A percentile compares a stretch with the other conserved stretches of the same genome.
These are phyloP conservation scores for Rhabdornis inornatus DNA, from an alignment of 2,113 vertebrate genomes.

Conservation along the genomic window DNA sequence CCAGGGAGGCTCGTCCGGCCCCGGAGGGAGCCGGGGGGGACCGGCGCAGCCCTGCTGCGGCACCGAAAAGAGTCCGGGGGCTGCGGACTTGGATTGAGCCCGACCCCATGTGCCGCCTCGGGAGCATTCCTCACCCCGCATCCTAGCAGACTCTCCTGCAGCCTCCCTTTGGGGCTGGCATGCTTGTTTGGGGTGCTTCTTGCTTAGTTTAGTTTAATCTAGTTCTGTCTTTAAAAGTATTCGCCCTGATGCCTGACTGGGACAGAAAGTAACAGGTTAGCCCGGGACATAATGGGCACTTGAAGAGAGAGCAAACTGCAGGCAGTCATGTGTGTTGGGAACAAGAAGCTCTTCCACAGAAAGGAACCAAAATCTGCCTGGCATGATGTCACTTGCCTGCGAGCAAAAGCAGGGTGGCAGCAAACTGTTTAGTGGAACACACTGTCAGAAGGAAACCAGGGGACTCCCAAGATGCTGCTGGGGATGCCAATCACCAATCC, in stretches of 20 bases:
- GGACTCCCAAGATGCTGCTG: accelerated
- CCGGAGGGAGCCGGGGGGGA: accelerated
- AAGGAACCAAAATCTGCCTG: accelerated
- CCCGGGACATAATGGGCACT: accelerated
- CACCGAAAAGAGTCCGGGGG: accelerated
- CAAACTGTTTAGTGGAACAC: background rate
- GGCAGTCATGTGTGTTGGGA: background rate
- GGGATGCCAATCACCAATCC: background rate
- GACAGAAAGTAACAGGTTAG: background rate
- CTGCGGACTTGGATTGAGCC: background rate
- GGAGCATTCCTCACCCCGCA: too few relatives aligned
- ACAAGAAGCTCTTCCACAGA: background rate
- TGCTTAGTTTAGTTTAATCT: background rate
- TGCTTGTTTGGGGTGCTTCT: background rate
- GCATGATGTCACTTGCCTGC: background rate
- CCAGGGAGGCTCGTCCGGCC: accelerated
- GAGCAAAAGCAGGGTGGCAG: background rate
- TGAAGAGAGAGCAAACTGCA: accelerated
- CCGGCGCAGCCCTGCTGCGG: background rate
- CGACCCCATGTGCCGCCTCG: accelerated
- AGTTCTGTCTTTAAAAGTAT: too few relatives aligned
- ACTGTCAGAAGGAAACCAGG: background rate
- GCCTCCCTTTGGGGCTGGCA: background rate
- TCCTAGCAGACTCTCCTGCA: background rate
- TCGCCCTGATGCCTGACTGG: background rate